Evolutionary conservation across 1,140 invertebrate genomes (phyloP).

Genomic region (Leptinotarsa lineolata): DNA sequence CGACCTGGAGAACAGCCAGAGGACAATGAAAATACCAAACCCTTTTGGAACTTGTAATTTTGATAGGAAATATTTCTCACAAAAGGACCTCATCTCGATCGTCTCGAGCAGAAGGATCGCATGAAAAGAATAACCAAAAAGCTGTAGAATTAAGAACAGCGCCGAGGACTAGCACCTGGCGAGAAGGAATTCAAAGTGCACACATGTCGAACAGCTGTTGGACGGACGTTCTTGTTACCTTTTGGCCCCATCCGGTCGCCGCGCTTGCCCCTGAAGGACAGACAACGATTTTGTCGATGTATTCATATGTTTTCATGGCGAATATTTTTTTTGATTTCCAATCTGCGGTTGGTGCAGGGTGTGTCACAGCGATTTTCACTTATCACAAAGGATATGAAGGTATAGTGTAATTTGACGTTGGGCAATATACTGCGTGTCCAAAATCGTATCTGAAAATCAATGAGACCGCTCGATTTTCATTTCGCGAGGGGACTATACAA

Average conservation of each 20-base stretch:
- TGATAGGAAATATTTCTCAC: background rate
- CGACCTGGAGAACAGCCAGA: no score
- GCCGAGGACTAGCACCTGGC: conserved; percentile 32
- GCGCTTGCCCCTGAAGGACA: background rate
- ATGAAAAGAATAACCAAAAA: conserved; percentile 8
- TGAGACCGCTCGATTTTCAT: no score
- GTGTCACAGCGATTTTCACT: background rate
- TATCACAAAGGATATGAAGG: no score
- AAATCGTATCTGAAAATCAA: no score
- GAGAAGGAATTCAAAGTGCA: conserved; percentile 36
- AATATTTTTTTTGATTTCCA: background rate
- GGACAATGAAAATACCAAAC: no score
- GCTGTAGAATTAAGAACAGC: conserved; percentile 9
- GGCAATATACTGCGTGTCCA: no score
- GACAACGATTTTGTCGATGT: conserved; percentile 4
- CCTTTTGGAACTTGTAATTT: background rate
- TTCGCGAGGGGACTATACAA: no score
- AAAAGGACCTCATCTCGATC: no score
- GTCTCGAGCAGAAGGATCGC: background rate
- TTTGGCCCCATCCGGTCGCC: conserved; percentile 33
- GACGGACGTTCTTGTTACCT: conserved; percentile 34
- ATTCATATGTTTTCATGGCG: background rate
- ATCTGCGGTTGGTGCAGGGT: background rate
- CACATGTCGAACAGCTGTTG: conserved; percentile 43
- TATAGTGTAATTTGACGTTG: no score